Percentiles rank a stretch among this genome's conserved stretches.
These are phyloP conservation scores for Drosophila melanocephala DNA, from an alignment of 2,888 invertebrate species.

Conservation along the genomic window DNA sequence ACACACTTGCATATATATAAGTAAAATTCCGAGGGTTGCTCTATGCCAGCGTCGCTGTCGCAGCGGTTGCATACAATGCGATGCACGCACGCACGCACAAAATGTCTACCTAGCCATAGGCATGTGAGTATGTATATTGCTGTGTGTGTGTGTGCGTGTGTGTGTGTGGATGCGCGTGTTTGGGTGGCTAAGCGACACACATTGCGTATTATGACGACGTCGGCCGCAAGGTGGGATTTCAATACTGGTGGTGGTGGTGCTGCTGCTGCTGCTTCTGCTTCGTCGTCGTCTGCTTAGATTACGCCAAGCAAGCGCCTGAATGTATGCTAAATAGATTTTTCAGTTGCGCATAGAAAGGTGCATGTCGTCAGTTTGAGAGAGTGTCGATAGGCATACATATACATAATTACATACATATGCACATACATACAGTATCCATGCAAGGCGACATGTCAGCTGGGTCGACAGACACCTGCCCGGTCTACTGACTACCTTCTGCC, in stretches of 20 bases:
- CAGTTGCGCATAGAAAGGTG: slow-evolving; percentile 31
- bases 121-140: slow-evolving; percentile 13
- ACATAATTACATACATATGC: slow-evolving; percentile 4
- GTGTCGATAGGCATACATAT: slow-evolving; percentile 52
- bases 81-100: slow-evolving; percentile 75
- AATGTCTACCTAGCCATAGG: slow-evolving; percentile 61
- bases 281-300: slow-evolving; percentile 56
- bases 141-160: slow-evolving; percentile 14
- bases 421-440: slow-evolving; percentile 38
- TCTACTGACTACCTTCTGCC: slow-evolving; percentile 12
- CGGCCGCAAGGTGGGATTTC: slow-evolving; percentile 68
- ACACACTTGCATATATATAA: slow-evolving; percentile 27
- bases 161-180: slow-evolving; percentile 25
- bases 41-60: slow-evolving; percentile 30
- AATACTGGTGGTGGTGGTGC: slow-evolving; percentile 26
- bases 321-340: slow-evolving; percentile 78
- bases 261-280: neutral
- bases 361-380: slow-evolving; percentile 54
- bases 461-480: slow-evolving; percentile 10
- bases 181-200: slow-evolving; percentile 74
- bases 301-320: slow-evolving; percentile 74
- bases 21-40: slow-evolving; percentile 58
- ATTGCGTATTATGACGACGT: slow-evolving; percentile 72
- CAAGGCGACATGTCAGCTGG: slow-evolving; percentile 77
- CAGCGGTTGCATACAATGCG: slow-evolving; percentile 59